A percentile compares a stretch with the other conserved stretches of the same genome.
Conservation (phyloP, 1,140 invertebrate species). For the Centruroides sculpturatus region DNA sequence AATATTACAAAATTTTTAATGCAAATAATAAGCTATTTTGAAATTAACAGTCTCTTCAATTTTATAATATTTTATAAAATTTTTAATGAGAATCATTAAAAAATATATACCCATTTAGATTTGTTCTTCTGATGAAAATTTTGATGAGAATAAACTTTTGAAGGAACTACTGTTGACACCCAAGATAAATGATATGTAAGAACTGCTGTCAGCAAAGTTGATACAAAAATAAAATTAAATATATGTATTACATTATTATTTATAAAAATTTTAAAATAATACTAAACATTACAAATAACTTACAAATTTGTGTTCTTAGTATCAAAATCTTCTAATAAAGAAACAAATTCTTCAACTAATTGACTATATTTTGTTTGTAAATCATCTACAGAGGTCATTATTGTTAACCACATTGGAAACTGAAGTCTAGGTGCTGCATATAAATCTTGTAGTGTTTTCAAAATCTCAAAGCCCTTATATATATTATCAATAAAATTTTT, state of each 20-base stretch:
- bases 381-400: slow-evolving; percentile 33
- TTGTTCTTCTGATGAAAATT: no score
- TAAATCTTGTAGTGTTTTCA: slow-evolving; percentile 44
- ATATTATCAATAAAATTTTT: no score
- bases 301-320: slow-evolving; percentile 69
- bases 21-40: no score
- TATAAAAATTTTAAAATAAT: no score
- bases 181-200: slow-evolving; percentile 78
- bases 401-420: slow-evolving; percentile 49
- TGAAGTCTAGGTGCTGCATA: slow-evolving; percentile 47
- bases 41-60: no score
- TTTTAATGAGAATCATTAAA: no score
- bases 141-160: no score
- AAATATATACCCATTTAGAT: no score
- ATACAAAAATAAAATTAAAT: slow-evolving; percentile 55
- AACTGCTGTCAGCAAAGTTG: slow-evolving; percentile 69
- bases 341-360: slow-evolving; percentile 30
- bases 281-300: slow-evolving; percentile 30
- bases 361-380: slow-evolving; percentile 25
- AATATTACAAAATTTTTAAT: no score
- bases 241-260: no score
- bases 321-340: slow-evolving; percentile 37
- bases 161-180: slow-evolving; percentile 55
- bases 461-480: slow-evolving; percentile 26
- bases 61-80: no score